Base-by-base conservation (phyloP, 2,113 vertebrate genomes). In the Heteronetta atricapilla region DNA sequence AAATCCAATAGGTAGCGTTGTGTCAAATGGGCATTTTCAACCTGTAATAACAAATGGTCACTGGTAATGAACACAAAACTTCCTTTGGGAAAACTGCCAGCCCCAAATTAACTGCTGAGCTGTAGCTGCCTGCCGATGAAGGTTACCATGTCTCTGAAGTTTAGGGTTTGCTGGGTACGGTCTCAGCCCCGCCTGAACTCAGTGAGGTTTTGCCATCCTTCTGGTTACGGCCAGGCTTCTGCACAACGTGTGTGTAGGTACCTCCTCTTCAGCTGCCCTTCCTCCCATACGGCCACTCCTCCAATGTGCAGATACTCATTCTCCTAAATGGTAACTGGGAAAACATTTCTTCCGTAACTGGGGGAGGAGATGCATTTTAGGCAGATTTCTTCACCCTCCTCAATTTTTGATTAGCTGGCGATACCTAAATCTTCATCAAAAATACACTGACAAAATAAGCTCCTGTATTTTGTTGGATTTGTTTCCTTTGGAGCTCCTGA, bases 211-310 rank as follows among this genome's bases (percentile, higher is more conserved):
- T 4, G 2, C 33, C 15, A 7, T 69, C 77, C 25, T 69, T 46
- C 34, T 42, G 13, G 22, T 25, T 34, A 23, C 14, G 5, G 22
- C 46, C n/a, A 50, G 60, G n/a, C 60, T 89, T 80, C 76, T n/a
- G n/a, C 34, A 48, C 48, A 70, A 36, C 0, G 6, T 1, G 0
- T 8, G 3, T 1, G 0, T 64, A 73, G 44, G n/a, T 33, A 46
- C 50, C 48, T 78, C 4, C 59, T 72, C n/a, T 31, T 76, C 40
- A 0, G 2, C 58, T 52, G 14, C 33, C 26, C 33, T 72, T 58
- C 28, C 8, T 81, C 19, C 46, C 46, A 36, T 28, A 33, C 67
- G 18, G 34, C 81, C 73, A 20, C n/a, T 55, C n/a, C 60, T 22
- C 11, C 1, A 11, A 6, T 28, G 34, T 60, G 56, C 69, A 68